These are phyloP conservation scores for Aricia agestis DNA, from an alignment of 1,140 invertebrate species.

Conservation along the genomic window DNA sequence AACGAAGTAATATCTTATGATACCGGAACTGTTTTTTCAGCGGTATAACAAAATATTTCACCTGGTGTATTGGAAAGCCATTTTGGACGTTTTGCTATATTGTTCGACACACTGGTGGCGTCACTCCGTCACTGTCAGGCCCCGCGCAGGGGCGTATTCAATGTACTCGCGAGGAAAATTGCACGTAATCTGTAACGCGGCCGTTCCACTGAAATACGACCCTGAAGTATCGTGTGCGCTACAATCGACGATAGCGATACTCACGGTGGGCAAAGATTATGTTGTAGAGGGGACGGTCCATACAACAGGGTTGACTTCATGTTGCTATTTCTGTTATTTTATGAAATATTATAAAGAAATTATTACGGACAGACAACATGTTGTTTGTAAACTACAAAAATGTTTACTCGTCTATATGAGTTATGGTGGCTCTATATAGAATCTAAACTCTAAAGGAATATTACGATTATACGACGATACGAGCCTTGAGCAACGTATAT, in stretches of 20 bases:
- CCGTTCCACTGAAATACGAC: constrained; percentile 55
- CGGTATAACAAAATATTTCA: constrained; percentile 11
- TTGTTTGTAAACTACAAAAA: too few relatives aligned
- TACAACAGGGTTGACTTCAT: too few relatives aligned
- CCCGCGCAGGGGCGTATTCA: constrained; percentile 30
- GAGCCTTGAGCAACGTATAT: too few relatives aligned
- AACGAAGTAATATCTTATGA: not conserved
- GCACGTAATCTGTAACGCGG: constrained; percentile 58
- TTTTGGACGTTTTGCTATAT: constrained; percentile 22
- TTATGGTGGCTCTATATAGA: too few relatives aligned
- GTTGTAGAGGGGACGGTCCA: not conserved
- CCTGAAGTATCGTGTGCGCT: constrained; percentile 47
- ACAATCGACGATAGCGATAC: constrained; percentile 47
- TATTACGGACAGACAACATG: too few relatives aligned
- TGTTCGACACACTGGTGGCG: not conserved
- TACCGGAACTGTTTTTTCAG: not conserved
- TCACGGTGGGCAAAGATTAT: constrained; percentile 10
- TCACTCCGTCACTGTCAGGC: constrained; percentile 21
- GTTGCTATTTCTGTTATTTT: too few relatives aligned
- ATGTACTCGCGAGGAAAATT: constrained; percentile 52
- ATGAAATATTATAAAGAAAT: too few relatives aligned
- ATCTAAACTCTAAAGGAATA: too few relatives aligned
- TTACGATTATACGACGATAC: too few relatives aligned
- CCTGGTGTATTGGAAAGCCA: constrained; percentile 13
- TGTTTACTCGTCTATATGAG: too few relatives aligned